Percentiles rank a stretch among this genome's conserved stretches.
Evolutionary conservation across 2,113 vertebrate species (phyloP).

Genomic region (Mormoops blainvillei): DNA sequence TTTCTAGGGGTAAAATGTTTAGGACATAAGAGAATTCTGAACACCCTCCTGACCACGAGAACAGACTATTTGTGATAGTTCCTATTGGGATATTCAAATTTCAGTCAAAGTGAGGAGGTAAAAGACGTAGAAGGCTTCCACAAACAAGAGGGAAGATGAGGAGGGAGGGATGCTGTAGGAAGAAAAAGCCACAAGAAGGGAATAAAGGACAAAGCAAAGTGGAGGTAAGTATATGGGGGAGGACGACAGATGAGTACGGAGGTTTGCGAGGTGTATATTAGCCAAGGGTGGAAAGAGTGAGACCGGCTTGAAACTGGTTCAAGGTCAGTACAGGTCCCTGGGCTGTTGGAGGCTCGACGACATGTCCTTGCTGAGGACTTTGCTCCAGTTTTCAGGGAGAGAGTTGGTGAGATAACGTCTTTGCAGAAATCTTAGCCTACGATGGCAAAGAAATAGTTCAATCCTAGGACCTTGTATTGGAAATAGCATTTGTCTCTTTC

Average conservation of each 20-base stretch:
- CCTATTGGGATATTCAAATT: background rate
- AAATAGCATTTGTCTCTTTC: background rate
- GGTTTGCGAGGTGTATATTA: background rate
- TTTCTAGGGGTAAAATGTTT: background rate
- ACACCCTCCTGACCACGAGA: background rate
- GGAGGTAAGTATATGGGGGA: too few species aligned
- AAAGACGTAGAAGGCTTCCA: background rate
- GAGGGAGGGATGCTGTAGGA: background rate
- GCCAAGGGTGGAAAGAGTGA: background rate
- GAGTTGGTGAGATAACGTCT: background rate
- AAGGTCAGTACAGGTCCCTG: background rate
- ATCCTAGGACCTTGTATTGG: background rate
- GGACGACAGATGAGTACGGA: background rate
- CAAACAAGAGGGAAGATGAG: background rate
- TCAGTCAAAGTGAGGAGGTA: background rate
- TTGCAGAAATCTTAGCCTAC: background rate
- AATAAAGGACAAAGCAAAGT: background rate
- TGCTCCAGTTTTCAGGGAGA: background rate
- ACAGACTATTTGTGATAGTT: background rate
- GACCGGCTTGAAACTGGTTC: background rate
- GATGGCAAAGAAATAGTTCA: background rate
- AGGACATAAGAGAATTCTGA: background rate
- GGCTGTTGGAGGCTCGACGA: background rate
- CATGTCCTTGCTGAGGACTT: background rate
- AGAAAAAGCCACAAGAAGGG: background rate